phyloP scores from a whole-genome alignment of 2,888 invertebrate genomes.

The Tetranychus piercei region DNA sequence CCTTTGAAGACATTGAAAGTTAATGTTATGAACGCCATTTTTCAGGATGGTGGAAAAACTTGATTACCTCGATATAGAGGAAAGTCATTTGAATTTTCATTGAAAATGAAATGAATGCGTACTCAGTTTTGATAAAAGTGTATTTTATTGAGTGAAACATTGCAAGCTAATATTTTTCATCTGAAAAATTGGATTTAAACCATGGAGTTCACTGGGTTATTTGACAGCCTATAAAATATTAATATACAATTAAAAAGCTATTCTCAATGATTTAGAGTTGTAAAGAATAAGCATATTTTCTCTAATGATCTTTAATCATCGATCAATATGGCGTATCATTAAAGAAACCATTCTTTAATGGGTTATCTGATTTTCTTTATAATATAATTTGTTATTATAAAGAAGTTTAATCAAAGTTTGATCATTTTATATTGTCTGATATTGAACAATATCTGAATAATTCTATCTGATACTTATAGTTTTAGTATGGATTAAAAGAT shows the following conservation, averaged over 20 bases:
- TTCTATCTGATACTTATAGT: too few species aligned
- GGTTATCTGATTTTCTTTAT: too few species aligned
- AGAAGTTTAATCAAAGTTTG: too few species aligned
- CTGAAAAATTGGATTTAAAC: constrained; percentile 97
- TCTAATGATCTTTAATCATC: too few species aligned
- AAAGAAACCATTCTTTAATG: too few species aligned
- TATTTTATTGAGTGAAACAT: constrained; percentile 91
- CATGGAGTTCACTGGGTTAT: constrained; percentile 98
- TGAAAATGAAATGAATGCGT: constrained; percentile 86
- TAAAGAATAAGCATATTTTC: constrained; percentile 43
- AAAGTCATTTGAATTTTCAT: constrained; percentile 89
- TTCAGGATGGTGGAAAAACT: constrained; percentile 96
- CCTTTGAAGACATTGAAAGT: constrained; percentile 78
- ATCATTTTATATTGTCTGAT: too few species aligned
- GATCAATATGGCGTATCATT: too few species aligned
- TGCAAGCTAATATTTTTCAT: constrained; percentile 99
- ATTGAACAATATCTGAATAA: too few species aligned
- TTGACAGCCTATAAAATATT: constrained; percentile 70
- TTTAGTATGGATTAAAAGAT: too few species aligned
- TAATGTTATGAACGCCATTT: constrained; percentile 84
- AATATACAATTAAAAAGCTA: background rate
- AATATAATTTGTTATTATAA: too few species aligned
- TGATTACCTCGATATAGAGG: constrained; percentile 97
- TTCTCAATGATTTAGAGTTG: background rate
- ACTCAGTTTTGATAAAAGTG: constrained; percentile 87